These are phyloP conservation scores for Drosophila greeni DNA, from an alignment of 2,888 invertebrate genomes.

Conservation along the genomic window DNA sequence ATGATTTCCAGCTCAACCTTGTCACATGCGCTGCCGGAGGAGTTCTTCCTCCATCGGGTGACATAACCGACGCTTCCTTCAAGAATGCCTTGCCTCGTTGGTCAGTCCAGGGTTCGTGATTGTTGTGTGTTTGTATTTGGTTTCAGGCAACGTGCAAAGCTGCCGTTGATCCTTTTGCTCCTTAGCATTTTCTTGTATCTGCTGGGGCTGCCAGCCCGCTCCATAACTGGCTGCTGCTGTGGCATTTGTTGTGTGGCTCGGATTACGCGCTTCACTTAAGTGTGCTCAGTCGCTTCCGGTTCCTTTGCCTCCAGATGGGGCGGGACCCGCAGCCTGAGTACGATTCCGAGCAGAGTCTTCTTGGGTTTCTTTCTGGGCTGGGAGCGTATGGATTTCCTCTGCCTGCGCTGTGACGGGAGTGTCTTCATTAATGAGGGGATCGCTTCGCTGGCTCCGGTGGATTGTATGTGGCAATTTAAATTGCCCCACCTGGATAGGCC, in stretches of 20 bases:
- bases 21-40: slow-evolving; percentile 61
- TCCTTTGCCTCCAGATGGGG: slow-evolving; percentile 45
- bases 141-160: slow-evolving; percentile 71
- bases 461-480: slow-evolving; percentile 40
- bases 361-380: slow-evolving; percentile 36
- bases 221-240: slow-evolving; percentile 30
- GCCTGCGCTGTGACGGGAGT: slow-evolving; percentile 40
- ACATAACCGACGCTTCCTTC: slow-evolving; percentile 50
- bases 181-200: slow-evolving; percentile 57
- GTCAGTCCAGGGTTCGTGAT: slow-evolving; percentile 22
- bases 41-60: slow-evolving; percentile 29
- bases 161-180: slow-evolving; percentile 65
- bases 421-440: slow-evolving; percentile 68
- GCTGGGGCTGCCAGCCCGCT: slow-evolving; percentile 8
- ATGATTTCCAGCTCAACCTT: slow-evolving; percentile 76
- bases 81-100: slow-evolving; percentile 35
- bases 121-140: slow-evolving; percentile 43
- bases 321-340: slow-evolving; percentile 12
- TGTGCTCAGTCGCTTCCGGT: slow-evolving; percentile 68
- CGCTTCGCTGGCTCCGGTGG: slow-evolving; percentile 25
- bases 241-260: slow-evolving; percentile 73
- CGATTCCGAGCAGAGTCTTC: slow-evolving; percentile 31
- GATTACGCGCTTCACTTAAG: slow-evolving; percentile 75
- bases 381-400: slow-evolving; percentile 55
- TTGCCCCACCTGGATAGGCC: slow-evolving; percentile 15